Base-by-base conservation (phyloP, 2,113 vertebrate species). In the Triplophysa siluroides region DNA sequence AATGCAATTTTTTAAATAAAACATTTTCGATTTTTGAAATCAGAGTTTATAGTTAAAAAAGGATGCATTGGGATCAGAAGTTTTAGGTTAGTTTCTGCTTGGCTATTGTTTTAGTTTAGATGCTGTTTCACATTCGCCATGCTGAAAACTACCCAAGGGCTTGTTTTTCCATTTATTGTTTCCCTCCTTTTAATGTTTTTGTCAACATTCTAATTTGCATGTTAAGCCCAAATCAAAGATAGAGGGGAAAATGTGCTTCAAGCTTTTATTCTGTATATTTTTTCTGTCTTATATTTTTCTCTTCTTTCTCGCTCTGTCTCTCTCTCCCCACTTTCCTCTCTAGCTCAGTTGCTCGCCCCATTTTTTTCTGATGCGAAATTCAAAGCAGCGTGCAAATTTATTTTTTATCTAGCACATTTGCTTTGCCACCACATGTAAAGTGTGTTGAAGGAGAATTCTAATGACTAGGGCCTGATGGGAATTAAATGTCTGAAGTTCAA, bases 401-500 rank as follows among this genome's bases (percentile, higher is more conserved):
- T 91, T 92, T 96, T 97, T 96, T 93, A 96, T 96, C 94, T 94
- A 86, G 93, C 90, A 33, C 93, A 84, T 95, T 95, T 91, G 91
- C 94, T 88, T 87, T 91, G 94, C 90, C 91, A 91, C 93, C 88
- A 90, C 94, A 94, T 95, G 93, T 94, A 96, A 94, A 97, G 94
- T 92, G 93, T 84, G 94, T 91, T 93, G 94, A 94, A 95, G 95
- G 94, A 90, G 96, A 96, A 96, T 96, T 91, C 91, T 95, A 95
- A 97, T 93, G 95, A 96, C 93, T 90, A 85, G 63, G 81, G 94
- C 94, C 95, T 90, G 94, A 91, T 94, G 96, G 95, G 96, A 96
- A 95, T 94, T 92, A 89, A 91, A 88, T 91, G 93, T 94, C 93
- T 95, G 93, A 94, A 95, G 95, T 98, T 98, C 95, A 97, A 98